Evolutionary conservation across 2,797 vertebrate genomes (phyloP).

Genomic region (Gadopsis bispinosus): DNA sequence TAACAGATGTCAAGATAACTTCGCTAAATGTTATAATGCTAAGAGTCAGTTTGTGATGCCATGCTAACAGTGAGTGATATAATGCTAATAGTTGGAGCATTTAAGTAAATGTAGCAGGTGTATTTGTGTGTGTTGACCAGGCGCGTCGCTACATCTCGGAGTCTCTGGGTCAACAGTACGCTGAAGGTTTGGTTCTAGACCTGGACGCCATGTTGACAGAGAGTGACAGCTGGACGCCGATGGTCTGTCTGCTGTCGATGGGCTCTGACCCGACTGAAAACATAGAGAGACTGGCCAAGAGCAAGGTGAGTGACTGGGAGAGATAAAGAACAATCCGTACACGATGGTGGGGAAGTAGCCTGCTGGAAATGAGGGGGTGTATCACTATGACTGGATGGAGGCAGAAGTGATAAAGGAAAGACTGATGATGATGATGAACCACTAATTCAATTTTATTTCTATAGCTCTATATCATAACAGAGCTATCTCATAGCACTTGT

Average conservation of each 20-base stretch:
- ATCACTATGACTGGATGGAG: neutral
- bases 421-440: too few relatives aligned
- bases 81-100: neutral
- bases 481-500: too few relatives aligned
- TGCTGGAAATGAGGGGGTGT: too few relatives aligned
- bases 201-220: conserved; percentile 88
- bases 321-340: neutral
- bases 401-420: neutral
- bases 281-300: conserved; percentile 87
- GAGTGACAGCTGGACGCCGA: conserved; percentile 84
- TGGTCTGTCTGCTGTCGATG: conserved; percentile 89
- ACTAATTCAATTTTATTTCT: too few relatives aligned
- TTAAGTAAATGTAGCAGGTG: neutral
- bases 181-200: conserved; percentile 86
- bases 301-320: conserved; percentile 76
- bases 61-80: neutral
- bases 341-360: too few relatives aligned
- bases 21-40: too few relatives aligned
- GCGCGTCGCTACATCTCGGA: conserved; percentile 87
- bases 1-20: too few relatives aligned
- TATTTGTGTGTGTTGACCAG: conserved; percentile 65
- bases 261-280: conserved; percentile 90
- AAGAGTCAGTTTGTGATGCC: neutral
- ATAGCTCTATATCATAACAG: too few relatives aligned
- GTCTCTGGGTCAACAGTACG: conserved; percentile 85